phyloP scores from a whole-genome alignment of 2,113 vertebrate species.

The Tragelaphus imberbis region DNA sequence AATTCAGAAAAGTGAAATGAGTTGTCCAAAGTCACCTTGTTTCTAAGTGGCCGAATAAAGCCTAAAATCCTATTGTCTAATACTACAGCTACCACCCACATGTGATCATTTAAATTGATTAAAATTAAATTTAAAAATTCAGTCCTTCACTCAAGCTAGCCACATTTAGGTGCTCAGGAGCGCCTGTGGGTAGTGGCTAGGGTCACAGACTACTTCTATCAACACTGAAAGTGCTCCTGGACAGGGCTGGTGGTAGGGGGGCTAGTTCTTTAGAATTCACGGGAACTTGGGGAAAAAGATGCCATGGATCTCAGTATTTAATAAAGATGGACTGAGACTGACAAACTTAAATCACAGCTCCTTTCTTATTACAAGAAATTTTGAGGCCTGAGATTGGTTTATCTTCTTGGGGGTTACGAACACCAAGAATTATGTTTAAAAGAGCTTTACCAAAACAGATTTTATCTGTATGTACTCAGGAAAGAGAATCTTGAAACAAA shows the following conservation, averaged over 20 bases:
- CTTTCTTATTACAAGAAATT: neutral
- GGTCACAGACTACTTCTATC: neutral
- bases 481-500: neutral
- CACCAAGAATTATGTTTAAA: neutral
- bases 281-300: neutral
- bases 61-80: neutral
- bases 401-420: neutral
- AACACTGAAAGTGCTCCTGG: neutral
- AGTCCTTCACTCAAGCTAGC: neutral
- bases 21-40: neutral
- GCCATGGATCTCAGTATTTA: neutral
- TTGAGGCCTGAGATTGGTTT: neutral
- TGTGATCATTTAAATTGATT: neutral
- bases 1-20: neutral
- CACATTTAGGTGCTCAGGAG: neutral
- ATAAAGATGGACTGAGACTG: neutral
- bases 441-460: slow-evolving; percentile 2
- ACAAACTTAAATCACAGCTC: neutral
- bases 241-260: neutral
- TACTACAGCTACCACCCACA: neutral
- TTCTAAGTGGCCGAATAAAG: neutral
- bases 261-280: neutral
- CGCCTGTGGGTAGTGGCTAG: neutral
- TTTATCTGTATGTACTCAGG: neutral
- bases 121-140: neutral